A percentile compares a stretch with the other conserved stretches of the same genome.
These are phyloP conservation scores for Clepsis dumicolana DNA, from an alignment of 2,888 invertebrate genomes.

Conservation along the genomic window DNA sequence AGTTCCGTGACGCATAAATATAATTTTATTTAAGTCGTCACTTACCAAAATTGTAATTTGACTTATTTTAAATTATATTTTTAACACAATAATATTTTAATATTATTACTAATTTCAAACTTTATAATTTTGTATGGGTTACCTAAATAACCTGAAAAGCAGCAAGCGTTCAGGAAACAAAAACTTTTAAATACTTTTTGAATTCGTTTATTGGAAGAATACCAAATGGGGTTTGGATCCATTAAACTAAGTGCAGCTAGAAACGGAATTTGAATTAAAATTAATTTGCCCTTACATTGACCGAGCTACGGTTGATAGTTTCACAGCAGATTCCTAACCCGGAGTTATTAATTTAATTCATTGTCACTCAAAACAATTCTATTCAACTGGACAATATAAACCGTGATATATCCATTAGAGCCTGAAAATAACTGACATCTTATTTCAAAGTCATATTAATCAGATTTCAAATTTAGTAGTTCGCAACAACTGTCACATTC, in stretches of 20 bases:
- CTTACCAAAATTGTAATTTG: too few species aligned
- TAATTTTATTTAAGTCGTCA: too few species aligned
- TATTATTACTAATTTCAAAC: too few species aligned
- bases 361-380: not conserved
- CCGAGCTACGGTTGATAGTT: slow-evolving; percentile 51
- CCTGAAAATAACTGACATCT: not conserved
- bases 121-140: too few species aligned
- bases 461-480: too few species aligned
- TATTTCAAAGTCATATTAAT: too few species aligned
- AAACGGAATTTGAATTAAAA: slow-evolving; percentile 57
- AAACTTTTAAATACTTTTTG: not conserved
- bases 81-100: too few species aligned
- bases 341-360: slow-evolving; percentile 31
- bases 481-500: too few species aligned
- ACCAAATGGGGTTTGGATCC: not conserved
- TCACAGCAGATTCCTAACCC: slow-evolving; percentile 46
- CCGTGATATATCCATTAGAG: not conserved
- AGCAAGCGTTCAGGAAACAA: too few species aligned
- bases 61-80: too few species aligned
- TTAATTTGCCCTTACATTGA: slow-evolving; percentile 53
- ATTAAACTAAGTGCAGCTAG: slow-evolving; percentile 19
- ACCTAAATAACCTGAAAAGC: too few species aligned
- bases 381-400: not conserved
- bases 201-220: not conserved
- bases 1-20: too few species aligned